Percentiles rank a stretch among this genome's conserved stretches.
phyloP scores from a whole-genome alignment of 2,888 invertebrate species.

The Tachystola acroxantha region DNA sequence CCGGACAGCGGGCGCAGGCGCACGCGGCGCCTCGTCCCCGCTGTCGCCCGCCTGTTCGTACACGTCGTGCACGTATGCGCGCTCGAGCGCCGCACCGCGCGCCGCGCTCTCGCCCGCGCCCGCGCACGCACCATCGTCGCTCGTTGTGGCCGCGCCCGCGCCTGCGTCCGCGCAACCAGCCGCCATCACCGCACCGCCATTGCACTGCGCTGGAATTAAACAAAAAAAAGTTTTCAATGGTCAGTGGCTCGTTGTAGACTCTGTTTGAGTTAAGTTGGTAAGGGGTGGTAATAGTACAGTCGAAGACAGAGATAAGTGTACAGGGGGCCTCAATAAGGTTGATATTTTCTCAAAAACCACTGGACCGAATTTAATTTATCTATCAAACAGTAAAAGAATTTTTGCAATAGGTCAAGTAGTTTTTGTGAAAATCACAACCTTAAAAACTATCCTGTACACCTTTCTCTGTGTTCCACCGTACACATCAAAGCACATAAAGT shows the following conservation, averaged over 20 bases:
- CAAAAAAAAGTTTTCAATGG: neutral
- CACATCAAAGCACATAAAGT: too few relatives aligned
- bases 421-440: too few relatives aligned
- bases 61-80: constrained; percentile 95
- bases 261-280: neutral
- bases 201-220: constrained; percentile 46
- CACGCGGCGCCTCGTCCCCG: constrained; percentile 52
- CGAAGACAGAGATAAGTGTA: too few relatives aligned
- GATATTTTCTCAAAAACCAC: too few relatives aligned
- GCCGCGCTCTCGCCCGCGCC: constrained; percentile 47
- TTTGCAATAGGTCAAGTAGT: too few relatives aligned
- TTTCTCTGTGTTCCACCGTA: too few relatives aligned
- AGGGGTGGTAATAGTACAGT: too few relatives aligned
- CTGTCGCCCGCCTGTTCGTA: constrained; percentile 93
- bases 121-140: constrained; percentile 29
- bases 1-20: constrained; percentile 85
- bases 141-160: constrained; percentile 36
- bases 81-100: constrained; percentile 60
- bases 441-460: too few relatives aligned
- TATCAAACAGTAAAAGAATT: too few relatives aligned
- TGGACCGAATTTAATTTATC: too few relatives aligned
- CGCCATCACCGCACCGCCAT: constrained; percentile 73
- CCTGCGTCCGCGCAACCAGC: constrained; percentile 53
- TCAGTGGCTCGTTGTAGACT: neutral
- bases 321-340: too few relatives aligned